These are phyloP conservation scores for Erythrocercus mccallii DNA, from an alignment of 2,113 vertebrate genomes.

Conservation along the genomic window DNA sequence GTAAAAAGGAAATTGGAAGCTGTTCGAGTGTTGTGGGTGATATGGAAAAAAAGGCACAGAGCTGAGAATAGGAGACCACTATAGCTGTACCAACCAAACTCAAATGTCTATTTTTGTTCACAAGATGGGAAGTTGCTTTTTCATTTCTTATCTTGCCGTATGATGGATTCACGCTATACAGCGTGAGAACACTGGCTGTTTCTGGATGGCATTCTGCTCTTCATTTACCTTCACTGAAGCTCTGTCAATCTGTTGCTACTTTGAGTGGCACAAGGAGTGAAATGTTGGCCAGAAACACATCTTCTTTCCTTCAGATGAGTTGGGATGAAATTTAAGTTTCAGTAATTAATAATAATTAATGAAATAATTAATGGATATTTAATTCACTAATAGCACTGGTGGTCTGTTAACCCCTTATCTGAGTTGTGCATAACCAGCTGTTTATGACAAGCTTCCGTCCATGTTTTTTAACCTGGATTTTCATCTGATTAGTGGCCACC, in stretches of 20 bases:
- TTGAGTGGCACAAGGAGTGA: background rate
- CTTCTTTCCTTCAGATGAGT: background rate
- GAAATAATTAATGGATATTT: background rate
- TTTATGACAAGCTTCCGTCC: background rate
- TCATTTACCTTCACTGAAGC: background rate
- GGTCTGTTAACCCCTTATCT: constrained; percentile 1
- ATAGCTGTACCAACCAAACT: background rate
- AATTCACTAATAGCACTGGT: background rate
- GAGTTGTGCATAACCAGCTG: constrained; percentile 5
- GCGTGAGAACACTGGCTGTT: background rate
- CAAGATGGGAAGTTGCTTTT: background rate
- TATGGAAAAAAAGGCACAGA: background rate
- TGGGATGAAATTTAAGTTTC: background rate
- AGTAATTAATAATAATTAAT: background rate
- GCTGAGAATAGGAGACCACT: background rate
- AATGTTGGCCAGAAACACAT: background rate
- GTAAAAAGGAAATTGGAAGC: constrained; percentile 26
- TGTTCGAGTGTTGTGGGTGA: constrained; percentile 1
- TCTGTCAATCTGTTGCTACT: background rate
- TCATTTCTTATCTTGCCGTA: background rate
- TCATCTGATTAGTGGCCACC: background rate
- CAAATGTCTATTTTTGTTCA: background rate
- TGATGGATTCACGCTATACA: background rate
- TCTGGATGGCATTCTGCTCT: background rate
- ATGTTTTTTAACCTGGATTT: constrained; percentile 12